Base-by-base conservation (phyloP, 2,113 vertebrate species). In the Neogobius melanostomus region DNA sequence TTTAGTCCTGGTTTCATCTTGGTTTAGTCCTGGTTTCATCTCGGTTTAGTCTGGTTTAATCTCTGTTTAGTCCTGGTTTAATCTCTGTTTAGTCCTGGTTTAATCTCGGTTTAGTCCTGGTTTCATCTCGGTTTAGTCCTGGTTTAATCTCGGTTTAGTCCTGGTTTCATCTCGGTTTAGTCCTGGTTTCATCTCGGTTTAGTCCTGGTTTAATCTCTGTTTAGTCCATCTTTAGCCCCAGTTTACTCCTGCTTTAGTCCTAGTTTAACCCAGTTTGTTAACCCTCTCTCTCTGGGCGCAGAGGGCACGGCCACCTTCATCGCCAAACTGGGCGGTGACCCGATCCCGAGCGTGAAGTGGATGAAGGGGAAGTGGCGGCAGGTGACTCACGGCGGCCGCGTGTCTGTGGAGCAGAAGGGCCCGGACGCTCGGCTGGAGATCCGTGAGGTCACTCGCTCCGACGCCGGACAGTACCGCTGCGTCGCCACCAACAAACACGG, bases 361-460 rank as follows among this genome's bases (percentile, higher is more conserved):
- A 94, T 96, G 85, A 99, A 99, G 82, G 97, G 97, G 16, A 99
- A 99, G 79, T 99, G 97, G 97, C 95, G 97, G 61, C 96, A 99
- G 57, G 90, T 99, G 74, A 97, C 95, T 53, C 93, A 94, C 12
- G 97, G 97, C 51, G 97, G 97, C 36, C 95, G 98, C 0, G 82
- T 99, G 79, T 87, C 76, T 54, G 93, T 98, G 11, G 93, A 95
- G 47, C 97, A 98, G 76, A 98, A 95, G 78, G 97, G 95, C 45
- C 93, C 95, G 11, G 95, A 99, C 59, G 92, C 96, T 63, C 96
- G 95, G 66, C 84, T 99, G 84, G 94, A 97, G 92, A 98, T 99
- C 83, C 94, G 82, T 68, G 96, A 97, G 8, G 90, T 94, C 66
- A 95, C 95, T 49, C 97, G 96, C 92, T 96, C 96, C 0, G 98